phyloP scores from a whole-genome alignment of 2,888 invertebrate species.

The Hymenopus coronatus region DNA sequence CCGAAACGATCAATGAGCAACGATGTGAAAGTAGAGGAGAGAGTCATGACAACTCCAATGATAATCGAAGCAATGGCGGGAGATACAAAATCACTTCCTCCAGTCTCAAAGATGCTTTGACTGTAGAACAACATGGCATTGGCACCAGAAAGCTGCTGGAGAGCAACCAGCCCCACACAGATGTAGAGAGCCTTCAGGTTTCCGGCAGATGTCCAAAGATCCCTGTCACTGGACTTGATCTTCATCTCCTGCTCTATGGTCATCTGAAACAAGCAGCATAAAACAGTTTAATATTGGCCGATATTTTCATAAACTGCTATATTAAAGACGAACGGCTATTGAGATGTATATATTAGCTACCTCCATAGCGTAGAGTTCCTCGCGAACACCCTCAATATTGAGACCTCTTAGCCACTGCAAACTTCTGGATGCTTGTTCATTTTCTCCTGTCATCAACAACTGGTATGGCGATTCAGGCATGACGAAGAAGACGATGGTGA shows the following conservation, averaged over 20 bases:
- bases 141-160: constrained; percentile 82
- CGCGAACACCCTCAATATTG: constrained; percentile 57
- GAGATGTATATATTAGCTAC: constrained; percentile 39
- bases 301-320: neutral
- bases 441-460: constrained; percentile 57
- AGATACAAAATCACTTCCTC: neutral
- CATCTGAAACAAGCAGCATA: constrained; percentile 33
- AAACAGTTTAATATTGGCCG: neutral
- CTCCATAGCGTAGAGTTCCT: constrained; percentile 61
- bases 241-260: constrained; percentile 47
- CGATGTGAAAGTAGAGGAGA: constrained; percentile 68
- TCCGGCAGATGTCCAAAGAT: constrained; percentile 62
- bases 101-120: constrained; percentile 60
- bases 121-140: constrained; percentile 77
- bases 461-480: constrained; percentile 83
- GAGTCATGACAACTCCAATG: constrained; percentile 69
- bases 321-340: neutral
- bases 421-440: constrained; percentile 60
- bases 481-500: constrained; percentile 60
- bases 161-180: constrained; percentile 68
- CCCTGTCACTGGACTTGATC: constrained; percentile 47
- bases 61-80: constrained; percentile 52
- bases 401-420: constrained; percentile 66
- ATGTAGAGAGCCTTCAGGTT: constrained; percentile 75
- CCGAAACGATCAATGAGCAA: constrained; percentile 75